A percentile compares a stretch with the other conserved stretches of the same genome.
phyloP scores from a whole-genome alignment of 92 coral and sea anemone species.

The Chrysogorgia sp. region DNA sequence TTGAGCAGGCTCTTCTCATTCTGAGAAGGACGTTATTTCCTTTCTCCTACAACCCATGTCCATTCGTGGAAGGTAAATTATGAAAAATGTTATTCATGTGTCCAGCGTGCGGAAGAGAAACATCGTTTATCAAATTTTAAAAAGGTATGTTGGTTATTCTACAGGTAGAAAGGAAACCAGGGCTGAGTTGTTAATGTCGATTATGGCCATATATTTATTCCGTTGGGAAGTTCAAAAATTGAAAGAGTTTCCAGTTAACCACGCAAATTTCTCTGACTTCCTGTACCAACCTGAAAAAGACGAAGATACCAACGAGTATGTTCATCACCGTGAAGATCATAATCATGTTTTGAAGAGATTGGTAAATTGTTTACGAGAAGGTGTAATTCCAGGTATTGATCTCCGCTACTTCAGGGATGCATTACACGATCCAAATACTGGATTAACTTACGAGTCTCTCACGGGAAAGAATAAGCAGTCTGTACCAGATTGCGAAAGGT shows the following conservation, averaged over 20 bases:
- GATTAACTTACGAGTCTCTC: slow-evolving; percentile 71
- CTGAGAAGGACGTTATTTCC: slow-evolving; percentile 57
- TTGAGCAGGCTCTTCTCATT: not conserved
- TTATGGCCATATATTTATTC: slow-evolving; percentile 68
- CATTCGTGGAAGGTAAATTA: slow-evolving; percentile 52
- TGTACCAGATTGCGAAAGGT: too few relatives aligned
- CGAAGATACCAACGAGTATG: slow-evolving; percentile 40
- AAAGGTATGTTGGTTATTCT: too few relatives aligned
- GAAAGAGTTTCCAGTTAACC: slow-evolving; percentile 39
- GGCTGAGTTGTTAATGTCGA: slow-evolving; percentile 53
- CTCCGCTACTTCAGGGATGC: slow-evolving; percentile 62
- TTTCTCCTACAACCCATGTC: slow-evolving; percentile 45
- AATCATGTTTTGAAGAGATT: slow-evolving; percentile 21
- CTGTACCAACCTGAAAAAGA: slow-evolving; percentile 72
- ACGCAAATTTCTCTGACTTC: slow-evolving; percentile 55
- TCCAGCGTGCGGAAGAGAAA: not conserved
- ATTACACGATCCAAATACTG: slow-evolving; percentile 63
- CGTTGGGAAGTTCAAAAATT: slow-evolving; percentile 42
- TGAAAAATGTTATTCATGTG: not conserved
- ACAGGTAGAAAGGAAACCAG: too few relatives aligned
- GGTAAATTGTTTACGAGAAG: slow-evolving; percentile 50
- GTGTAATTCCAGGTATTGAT: slow-evolving; percentile 61
- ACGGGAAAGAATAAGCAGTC: slow-evolving; percentile 76
- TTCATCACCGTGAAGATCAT: too few relatives aligned
- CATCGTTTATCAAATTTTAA: not conserved